These are phyloP conservation scores for Leptoteleia sp. DNA, from an alignment of 1,140 invertebrate species.

Conservation along the genomic window DNA sequence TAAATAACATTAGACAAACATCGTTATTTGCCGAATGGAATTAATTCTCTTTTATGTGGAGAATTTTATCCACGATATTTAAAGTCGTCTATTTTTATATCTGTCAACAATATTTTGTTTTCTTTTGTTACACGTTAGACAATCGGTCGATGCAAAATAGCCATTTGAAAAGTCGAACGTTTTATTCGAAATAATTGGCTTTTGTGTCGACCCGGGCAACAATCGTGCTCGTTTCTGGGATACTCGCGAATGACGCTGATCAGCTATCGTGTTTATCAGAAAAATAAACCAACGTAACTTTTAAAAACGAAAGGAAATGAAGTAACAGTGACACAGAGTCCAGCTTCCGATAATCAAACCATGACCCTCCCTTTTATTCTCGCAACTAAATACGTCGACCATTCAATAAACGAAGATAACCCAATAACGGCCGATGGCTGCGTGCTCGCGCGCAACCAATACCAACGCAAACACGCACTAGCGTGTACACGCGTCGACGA, in stretches of 20 bases:
- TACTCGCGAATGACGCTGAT: constrained; percentile 8
- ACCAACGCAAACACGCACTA: constrained; percentile 7
- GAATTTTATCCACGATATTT: no score
- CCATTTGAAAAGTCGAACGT: no score
- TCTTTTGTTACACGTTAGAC: no score
- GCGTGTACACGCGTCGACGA: constrained; percentile 44
- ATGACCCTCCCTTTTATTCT: constrained; percentile 49
- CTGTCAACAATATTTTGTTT: no score
- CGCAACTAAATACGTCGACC: constrained; percentile 29
- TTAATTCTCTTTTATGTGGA: no score
- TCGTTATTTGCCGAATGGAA: no score
- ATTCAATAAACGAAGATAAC: constrained; percentile 43
- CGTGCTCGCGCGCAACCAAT: neutral
- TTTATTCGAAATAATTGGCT: constrained; percentile 24
- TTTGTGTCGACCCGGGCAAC: constrained; percentile 1
- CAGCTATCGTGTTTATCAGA: constrained; percentile 4
- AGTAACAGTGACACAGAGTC: constrained; percentile 39
- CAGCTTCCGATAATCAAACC: constrained; percentile 41
- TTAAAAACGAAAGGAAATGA: constrained; percentile 26
- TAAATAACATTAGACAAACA: no score
- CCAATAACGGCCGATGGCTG: constrained; percentile 16
- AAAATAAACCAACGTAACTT: constrained; percentile 16
- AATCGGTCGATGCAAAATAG: no score
- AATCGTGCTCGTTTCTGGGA: neutral
- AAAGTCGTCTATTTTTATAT: no score